A percentile compares a stretch with the other conserved stretches of the same genome.
Evolutionary conservation across 2,888 invertebrate species (phyloP).

Genomic region (Nomada hirtipes): DNA sequence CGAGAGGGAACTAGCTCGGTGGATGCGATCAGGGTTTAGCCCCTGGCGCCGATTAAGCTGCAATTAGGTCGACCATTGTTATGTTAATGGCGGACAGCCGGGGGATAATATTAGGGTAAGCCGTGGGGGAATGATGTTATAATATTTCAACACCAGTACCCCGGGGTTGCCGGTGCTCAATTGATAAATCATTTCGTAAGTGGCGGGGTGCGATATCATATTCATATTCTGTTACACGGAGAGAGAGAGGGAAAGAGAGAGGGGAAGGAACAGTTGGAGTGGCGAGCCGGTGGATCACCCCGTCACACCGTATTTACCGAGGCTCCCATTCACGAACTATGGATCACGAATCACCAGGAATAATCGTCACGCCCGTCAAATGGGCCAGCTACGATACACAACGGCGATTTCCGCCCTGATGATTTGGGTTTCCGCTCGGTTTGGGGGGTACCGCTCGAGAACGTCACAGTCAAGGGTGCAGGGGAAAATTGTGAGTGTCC

Average conservation of each 20-base stretch:
- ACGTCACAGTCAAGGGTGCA: not conserved
- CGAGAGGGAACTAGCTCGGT: constrained; percentile 26
- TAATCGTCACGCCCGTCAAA: constrained; percentile 68
- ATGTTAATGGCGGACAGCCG: constrained; percentile 80
- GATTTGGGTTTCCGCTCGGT: constrained; percentile 42
- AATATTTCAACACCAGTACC: constrained; percentile 83
- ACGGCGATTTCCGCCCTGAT: constrained; percentile 59
- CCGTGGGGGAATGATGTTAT: constrained; percentile 81
- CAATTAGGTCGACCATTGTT: constrained; percentile 83
- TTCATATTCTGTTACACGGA: constrained; percentile 66
- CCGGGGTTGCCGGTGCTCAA: constrained; percentile 79
- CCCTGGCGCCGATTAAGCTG: constrained; percentile 80
- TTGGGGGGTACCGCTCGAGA: constrained; percentile 20
- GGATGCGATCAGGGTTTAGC: constrained; percentile 66
- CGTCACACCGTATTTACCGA: constrained; percentile 62
- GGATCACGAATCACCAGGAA: constrained; percentile 67
- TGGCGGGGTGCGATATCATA: constrained; percentile 76
- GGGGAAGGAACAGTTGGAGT: constrained; percentile 35
- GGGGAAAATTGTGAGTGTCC: constrained; percentile 12
- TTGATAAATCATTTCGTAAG: constrained; percentile 82
- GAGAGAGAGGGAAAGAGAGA: constrained; percentile 11
- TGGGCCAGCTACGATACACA: constrained; percentile 62
- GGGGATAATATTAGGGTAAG: constrained; percentile 81
- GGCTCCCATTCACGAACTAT: constrained; percentile 70
- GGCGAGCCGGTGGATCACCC: constrained; percentile 62